Evolutionary conservation across 1,140 invertebrate genomes (phyloP).

Genomic region (Drosophila nikananu): DNA sequence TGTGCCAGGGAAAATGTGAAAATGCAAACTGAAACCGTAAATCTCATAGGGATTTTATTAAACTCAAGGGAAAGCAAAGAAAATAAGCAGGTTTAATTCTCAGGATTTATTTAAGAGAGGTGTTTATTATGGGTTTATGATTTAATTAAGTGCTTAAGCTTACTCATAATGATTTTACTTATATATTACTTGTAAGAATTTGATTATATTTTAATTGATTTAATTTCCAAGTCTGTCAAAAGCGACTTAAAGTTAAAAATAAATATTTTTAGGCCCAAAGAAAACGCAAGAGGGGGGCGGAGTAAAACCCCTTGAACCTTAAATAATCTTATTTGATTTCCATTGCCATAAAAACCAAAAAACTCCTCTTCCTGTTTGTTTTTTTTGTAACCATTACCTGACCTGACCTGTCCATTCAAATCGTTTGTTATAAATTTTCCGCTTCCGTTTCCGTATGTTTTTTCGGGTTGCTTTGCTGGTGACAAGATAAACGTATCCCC

Average conservation of each 20-base stretch:
- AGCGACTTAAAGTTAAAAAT: background rate
- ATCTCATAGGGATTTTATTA: constrained; percentile 24
- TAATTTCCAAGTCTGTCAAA: background rate
- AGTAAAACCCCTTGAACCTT: background rate
- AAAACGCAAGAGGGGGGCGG: background rate
- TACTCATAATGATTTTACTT: no score
- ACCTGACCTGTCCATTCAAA: constrained; percentile 52
- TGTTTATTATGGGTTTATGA: background rate
- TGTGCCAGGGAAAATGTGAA: constrained; percentile 12
- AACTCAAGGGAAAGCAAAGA: background rate
- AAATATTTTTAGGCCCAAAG: background rate
- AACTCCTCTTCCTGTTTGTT: background rate
- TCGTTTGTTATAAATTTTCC: constrained; percentile 73
- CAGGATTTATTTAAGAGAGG: background rate
- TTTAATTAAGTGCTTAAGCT: background rate
- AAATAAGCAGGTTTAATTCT: constrained; percentile 15
- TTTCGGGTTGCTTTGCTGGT: constrained; percentile 60
- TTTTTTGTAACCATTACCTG: constrained; percentile 5
- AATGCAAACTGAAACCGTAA: constrained; percentile 9
- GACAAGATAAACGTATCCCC: constrained; percentile 67
- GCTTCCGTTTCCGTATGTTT: constrained; percentile 39
- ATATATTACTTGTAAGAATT: background rate
- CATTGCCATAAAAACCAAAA: constrained; percentile 10
- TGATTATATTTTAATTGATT: background rate
- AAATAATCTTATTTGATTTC: background rate